phyloP scores from a whole-genome alignment of 2,113 vertebrate genomes.

The Fulmarus glacialis region DNA sequence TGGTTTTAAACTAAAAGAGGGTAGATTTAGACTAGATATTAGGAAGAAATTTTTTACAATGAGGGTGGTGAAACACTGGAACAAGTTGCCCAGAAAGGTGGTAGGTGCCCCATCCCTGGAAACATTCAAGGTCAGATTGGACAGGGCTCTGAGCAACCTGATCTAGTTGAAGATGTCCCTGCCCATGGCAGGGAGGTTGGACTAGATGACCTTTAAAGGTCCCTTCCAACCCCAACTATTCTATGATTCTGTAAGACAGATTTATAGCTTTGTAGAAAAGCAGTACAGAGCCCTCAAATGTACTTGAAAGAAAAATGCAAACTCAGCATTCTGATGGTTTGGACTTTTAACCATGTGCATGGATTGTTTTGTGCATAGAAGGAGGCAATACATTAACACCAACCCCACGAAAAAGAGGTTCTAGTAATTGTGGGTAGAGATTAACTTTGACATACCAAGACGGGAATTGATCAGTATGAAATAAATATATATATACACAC shows the following conservation, averaged over 20 bases:
- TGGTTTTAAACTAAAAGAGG: too few species aligned
- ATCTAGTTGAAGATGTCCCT: too few species aligned
- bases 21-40: too few species aligned
- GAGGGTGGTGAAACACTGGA: too few species aligned
- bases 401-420: background rate
- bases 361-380: background rate
- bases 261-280: background rate
- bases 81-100: too few species aligned
- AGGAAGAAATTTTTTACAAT: too few species aligned
- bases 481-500: constrained; percentile 31
- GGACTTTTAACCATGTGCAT: background rate
- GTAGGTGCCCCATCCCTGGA: too few species aligned
- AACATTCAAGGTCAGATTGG: too few species aligned
- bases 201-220: too few species aligned
- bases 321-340: background rate
- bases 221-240: too few species aligned
- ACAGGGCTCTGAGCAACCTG: too few species aligned
- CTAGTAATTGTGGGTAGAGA: background rate
- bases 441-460: background rate
- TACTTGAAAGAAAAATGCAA: background rate
- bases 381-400: background rate
- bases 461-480: background rate
- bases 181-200: too few species aligned
- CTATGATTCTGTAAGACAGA: background rate
- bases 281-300: background rate